Conservation (phyloP, 2,888 invertebrate species). For the Scelioninae gen. 1 region DNA sequence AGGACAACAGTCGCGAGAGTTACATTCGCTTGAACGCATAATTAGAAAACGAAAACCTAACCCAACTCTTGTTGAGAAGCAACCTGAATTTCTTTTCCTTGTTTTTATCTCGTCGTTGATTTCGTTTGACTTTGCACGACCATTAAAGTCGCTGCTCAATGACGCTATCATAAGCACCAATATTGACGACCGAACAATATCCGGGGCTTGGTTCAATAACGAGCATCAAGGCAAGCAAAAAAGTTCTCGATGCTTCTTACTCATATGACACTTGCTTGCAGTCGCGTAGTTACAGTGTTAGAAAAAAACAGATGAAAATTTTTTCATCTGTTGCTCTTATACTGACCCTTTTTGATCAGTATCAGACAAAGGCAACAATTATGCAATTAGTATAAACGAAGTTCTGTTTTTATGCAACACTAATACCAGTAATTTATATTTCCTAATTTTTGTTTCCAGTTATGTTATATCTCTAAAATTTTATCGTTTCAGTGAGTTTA, state of each 20-base stretch:
- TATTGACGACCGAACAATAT: slow-evolving; percentile 6
- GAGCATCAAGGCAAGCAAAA: slow-evolving; percentile 36
- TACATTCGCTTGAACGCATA: neutral
- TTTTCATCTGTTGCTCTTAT: slow-evolving; percentile 2
- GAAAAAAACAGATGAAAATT: neutral
- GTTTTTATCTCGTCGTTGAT: slow-evolving; percentile 39
- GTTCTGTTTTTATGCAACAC: neutral
- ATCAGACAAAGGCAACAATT: neutral
- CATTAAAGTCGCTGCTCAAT: neutral
- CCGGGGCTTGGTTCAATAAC: no score
- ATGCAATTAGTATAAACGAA: neutral
- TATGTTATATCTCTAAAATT: no score
- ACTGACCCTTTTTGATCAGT: neutral
- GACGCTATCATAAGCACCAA: slow-evolving; percentile 10
- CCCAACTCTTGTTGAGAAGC: slow-evolving; percentile 34
- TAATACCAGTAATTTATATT: neutral
- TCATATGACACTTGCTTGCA: slow-evolving; percentile 22
- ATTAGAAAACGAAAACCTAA: neutral
- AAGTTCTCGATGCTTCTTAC: slow-evolving; percentile 46
- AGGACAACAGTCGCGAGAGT: neutral
- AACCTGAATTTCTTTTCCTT: slow-evolving; percentile 52
- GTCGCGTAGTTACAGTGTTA: neutral
- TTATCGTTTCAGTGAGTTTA: no score
- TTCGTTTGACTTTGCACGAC: neutral
- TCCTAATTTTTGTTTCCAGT: no score